Percentiles rank a stretch among this genome's conserved stretches.
Conservation (phyloP, 2,888 invertebrate genomes). For the Acanthosepion esculentum region DNA sequence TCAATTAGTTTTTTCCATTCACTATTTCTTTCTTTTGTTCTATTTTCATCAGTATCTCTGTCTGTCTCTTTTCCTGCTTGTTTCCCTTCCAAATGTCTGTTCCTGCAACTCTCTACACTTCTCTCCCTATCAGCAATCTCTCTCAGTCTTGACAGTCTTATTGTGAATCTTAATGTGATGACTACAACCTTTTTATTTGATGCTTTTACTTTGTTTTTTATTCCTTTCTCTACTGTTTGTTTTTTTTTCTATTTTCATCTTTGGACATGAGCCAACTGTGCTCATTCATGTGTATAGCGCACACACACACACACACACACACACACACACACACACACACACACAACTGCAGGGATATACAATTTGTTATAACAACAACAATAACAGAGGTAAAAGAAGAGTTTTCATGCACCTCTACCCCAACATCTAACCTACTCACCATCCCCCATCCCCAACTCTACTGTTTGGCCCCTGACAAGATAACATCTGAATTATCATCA, state of each 20-base stretch:
- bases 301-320: conserved; percentile 4
- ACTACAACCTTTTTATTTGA: not conserved
- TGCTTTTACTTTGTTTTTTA: not conserved
- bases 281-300: not conserved
- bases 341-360: not conserved
- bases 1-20: not conserved
- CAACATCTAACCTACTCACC: not conserved
- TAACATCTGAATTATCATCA: conserved; percentile 46
- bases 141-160: not conserved
- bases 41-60: not conserved
- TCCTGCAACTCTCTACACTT: not conserved
- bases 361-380: not conserved
- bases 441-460: not conserved
- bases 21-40: not conserved
- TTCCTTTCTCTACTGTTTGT: not conserved
- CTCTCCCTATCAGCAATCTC: not conserved
- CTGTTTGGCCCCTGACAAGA: conserved; percentile 37
- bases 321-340: not conserved
- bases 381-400: not conserved
- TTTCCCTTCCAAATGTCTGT: not conserved
- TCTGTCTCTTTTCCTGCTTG: not conserved
- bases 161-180: conserved; percentile 33
- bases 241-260: not conserved
- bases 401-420: not conserved
- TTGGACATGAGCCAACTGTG: conserved; percentile 21